Evolutionary conservation across 2,888 invertebrate genomes (phyloP), one percentile per base, ranked within the genome.

Genomic region (Polydesmus complanatus): DNA sequence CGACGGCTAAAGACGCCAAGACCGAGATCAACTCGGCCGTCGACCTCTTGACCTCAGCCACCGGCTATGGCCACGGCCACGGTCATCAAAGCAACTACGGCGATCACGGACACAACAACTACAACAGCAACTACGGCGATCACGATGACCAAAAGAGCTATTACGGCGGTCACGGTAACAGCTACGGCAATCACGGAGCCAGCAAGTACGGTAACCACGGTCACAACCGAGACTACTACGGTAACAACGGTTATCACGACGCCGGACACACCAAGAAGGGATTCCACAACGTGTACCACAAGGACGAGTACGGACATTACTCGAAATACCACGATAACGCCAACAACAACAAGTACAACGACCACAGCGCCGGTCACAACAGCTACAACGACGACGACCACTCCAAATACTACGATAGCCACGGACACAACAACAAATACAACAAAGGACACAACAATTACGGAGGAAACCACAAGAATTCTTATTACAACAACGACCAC

Each of bases 171-270:
- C 58, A 63, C 56, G 63, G 61, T 11, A 78, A 80, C 68, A 77
- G 77, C 58, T 78, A 75, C 1, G 79, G 80, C 65, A 75, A 78
- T 61, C 78, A 81, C 64, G 77, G 76, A 65, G 80, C 75, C 19
- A 77, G 75, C 37, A 75, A 79, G 60, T 79, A 82, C 67, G 80
- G 78, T 0, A 76, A 78, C 61, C 78, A 81, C 56, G 62, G 60
- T 8, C 60, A 64, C 64, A 73, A 81, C 58, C 76, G 78, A 64
- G 81, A 75, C 1, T 79, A 77, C 0, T 73, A 79, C 61, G 77
- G 75, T 52, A 54, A 50, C 23, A 54, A 64, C 51, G 64, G 62
- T 21, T 14, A 59, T 21, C 50, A 59, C 19, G 58, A 58, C 23
- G 25, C n/a, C 11, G 62, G 62, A 26, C 58, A 62, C 23, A 59